These are phyloP conservation scores for Patella vulgata DNA, from an alignment of 1,140 invertebrate genomes.

Conservation along the genomic window DNA sequence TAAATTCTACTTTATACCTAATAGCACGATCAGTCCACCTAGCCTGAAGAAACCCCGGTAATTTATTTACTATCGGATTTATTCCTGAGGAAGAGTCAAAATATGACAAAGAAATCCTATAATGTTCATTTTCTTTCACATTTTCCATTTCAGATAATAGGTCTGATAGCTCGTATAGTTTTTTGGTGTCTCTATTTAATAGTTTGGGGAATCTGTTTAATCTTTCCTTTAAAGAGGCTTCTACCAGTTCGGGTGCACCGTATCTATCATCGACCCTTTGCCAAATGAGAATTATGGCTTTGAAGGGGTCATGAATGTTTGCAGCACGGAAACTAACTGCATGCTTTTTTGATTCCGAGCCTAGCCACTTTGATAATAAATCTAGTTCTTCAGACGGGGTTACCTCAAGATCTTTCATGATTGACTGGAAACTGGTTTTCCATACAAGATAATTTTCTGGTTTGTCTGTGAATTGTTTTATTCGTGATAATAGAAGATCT, in stretches of 20 bases:
- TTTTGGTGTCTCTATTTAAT: slow-evolving; percentile 14
- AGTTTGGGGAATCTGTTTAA: slow-evolving; percentile 16
- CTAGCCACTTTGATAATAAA: slow-evolving; percentile 26
- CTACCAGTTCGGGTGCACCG: slow-evolving; percentile 19
- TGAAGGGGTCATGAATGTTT: neutral
- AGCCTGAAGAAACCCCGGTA: slow-evolving; percentile 9
- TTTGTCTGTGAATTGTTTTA: slow-evolving; percentile 10
- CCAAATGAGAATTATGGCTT: slow-evolving; percentile 16
- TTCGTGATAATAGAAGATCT: slow-evolving; percentile 19
- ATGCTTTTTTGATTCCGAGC: slow-evolving; percentile 13
- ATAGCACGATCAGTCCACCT: slow-evolving; percentile 12
- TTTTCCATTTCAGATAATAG: slow-evolving; percentile 15
- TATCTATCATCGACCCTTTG: slow-evolving; percentile 25
- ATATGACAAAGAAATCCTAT: neutral
- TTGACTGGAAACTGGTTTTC: slow-evolving; percentile 16
- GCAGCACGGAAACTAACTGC: slow-evolving; percentile 19
- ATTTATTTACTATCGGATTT: slow-evolving; percentile 19
- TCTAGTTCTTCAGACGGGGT: slow-evolving; percentile 20
- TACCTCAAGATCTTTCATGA: slow-evolving; percentile 14
- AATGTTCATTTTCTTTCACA: slow-evolving; percentile 18
- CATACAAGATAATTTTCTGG: slow-evolving; percentile 18
- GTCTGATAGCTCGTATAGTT: slow-evolving; percentile 26
- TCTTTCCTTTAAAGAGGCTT: slow-evolving; percentile 15
- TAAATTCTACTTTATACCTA: slow-evolving; percentile 16
- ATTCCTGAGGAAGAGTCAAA: slow-evolving; percentile 11